Evolutionary conservation across 2,888 invertebrate genomes (phyloP), one percentile per base, ranked within the genome.

Genomic region (Lochmaea crataegi): DNA sequence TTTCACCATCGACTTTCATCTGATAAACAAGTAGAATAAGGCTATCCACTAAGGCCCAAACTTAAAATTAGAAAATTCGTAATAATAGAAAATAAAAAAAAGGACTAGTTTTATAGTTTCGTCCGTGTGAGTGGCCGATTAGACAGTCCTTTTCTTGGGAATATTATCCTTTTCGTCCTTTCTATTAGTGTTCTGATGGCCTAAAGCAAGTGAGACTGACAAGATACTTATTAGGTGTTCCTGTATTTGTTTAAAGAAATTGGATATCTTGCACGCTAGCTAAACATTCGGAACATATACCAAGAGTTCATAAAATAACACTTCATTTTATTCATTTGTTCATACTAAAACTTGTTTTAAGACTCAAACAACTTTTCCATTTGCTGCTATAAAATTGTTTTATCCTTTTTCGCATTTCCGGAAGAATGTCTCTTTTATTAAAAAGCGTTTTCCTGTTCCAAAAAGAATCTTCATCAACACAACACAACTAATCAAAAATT

Each of bases 151-250:
- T 12, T 45, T 58, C 32, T 38, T 7, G 32, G 72, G 61, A 72
- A 74, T 66, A 70, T 51, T 66, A 74, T 70, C 74, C 70, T 70
- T 65, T 73, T 68, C 60, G 68, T 67, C 65, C 73, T 72, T 26
- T 66, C 58, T 73, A 42, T 75, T 65, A 68, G 60, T 75, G 74
- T 75, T 74, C 69, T 68, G 75, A 75, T 73, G 73, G 77, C 75
- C 76, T 38, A 41, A 56, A 71, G 77, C 79, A 73, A 65, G 71
- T 73, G 71, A 72, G 72, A 78, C 77, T 76, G 77, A 80, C 78
- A 79, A 76, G 75, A 77, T 77, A 79, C 76, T 80, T 79, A 80
- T 80, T 78, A 76, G 73, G 71, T 71, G 77, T 70, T 74, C 70
- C 61, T 71, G 72, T 74, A 74, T 77, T 76, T 77, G 73, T 64